Evolutionary conservation across 35 echinoderm and acorn worm genomes (phyloP).

Genomic region (Strongylocentrotus purpuratus): DNA sequence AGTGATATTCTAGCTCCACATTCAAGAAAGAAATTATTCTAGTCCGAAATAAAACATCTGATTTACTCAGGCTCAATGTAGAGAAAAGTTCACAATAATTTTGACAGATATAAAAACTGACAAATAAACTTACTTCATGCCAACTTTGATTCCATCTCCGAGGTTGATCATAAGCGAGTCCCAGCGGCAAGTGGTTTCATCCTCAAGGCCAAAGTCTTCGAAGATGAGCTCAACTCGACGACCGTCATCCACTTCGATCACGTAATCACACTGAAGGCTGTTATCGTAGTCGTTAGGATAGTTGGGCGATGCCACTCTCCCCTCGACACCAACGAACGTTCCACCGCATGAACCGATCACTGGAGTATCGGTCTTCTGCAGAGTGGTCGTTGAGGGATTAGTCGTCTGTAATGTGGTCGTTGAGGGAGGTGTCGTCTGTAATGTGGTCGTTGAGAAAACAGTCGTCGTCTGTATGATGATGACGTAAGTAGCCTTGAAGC

Average conservation of each 20-base stretch:
- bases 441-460: background rate
- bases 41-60: too few species aligned
- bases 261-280: background rate
- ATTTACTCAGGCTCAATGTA: too few species aligned
- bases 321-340: background rate
- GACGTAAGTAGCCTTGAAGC: slow-evolving; percentile 55
- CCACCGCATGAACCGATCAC: slow-evolving; percentile 20
- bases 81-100: too few species aligned
- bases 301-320: background rate
- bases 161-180: background rate
- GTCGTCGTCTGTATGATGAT: background rate
- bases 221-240: slow-evolving; percentile 1
- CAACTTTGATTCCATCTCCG: slow-evolving; percentile 5
- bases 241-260: background rate
- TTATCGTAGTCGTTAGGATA: slow-evolving; percentile 34
- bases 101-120: too few species aligned
- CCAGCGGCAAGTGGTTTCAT: background rate
- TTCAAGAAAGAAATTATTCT: too few species aligned
- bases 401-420: background rate
- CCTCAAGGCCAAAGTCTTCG: background rate
- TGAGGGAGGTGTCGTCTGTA: background rate
- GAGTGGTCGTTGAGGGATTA: too few species aligned
- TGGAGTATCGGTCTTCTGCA: background rate
- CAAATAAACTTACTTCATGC: background rate
- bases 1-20: too few species aligned